Percentiles rank a stretch among this genome's conserved stretches.
These are phyloP conservation scores for Mythimna ferrago DNA, from an alignment of 2,888 invertebrate species.

Conservation along the genomic window DNA sequence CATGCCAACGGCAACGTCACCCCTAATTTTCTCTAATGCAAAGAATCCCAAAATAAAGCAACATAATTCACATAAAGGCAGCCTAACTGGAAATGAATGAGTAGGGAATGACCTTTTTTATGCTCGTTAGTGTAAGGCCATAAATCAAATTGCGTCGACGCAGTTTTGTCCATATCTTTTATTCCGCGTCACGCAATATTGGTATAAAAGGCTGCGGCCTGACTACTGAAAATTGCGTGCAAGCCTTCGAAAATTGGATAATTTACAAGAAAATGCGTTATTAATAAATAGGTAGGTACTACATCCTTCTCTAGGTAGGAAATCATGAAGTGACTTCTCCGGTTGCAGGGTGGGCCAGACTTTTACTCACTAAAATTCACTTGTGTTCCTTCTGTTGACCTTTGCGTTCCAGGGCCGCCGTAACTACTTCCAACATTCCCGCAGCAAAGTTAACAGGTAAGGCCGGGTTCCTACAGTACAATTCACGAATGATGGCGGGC, in stretches of 20 bases:
- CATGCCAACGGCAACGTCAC: constrained; percentile 38
- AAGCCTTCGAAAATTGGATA: constrained; percentile 4
- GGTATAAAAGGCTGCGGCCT: constrained; percentile 56
- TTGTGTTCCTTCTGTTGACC: no score
- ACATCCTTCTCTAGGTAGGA: no score
- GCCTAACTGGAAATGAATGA: constrained; percentile 33
- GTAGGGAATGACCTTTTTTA: constrained; percentile 46
- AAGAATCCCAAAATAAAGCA: constrained; percentile 33
- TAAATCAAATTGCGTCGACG: constrained; percentile 53
- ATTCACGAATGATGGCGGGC: no score
- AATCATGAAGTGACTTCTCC: no score
- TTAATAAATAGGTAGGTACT: constrained; percentile 18
- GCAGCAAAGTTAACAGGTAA: background rate
- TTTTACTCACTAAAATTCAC: no score
- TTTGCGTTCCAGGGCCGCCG: no score
- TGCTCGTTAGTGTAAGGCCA: constrained; percentile 42
- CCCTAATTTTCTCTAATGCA: constrained; percentile 39
- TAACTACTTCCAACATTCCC: no score
- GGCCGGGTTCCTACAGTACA: no score
- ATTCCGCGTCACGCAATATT: constrained; percentile 68
- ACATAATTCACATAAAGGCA: constrained; percentile 26
- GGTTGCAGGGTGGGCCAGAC: no score
- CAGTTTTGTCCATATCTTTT: constrained; percentile 45
- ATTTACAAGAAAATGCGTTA: constrained; percentile 30
- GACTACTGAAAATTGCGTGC: constrained; percentile 39